Percentiles rank a stretch among this genome's conserved stretches.
These are phyloP conservation scores for Diacarnus erythraeanus DNA, from an alignment of 37 sponge, comb jelly and placozoan genomes.

Conservation along the genomic window DNA sequence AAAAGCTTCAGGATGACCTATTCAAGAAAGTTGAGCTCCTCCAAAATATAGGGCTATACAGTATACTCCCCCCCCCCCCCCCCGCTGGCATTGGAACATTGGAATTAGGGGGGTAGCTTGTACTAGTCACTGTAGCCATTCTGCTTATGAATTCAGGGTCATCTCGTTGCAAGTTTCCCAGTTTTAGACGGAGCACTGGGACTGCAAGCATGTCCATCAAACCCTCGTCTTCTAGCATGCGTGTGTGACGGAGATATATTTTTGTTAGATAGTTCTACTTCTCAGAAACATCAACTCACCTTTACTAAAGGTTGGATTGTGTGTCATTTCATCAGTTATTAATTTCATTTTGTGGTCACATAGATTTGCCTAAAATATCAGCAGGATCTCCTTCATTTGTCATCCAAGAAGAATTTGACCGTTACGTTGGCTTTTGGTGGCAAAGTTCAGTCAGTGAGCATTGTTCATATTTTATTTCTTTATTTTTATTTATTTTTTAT, in stretches of 20 bases:
- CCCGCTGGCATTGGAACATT: too few species aligned
- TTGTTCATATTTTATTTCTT: background rate
- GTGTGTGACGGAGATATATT: conserved; percentile 44
- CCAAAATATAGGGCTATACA: too few species aligned
- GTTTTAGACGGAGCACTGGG: conserved; percentile 27
- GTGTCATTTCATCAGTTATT: too few species aligned
- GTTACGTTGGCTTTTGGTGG: conserved; percentile 81
- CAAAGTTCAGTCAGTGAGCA: conserved; percentile 1
- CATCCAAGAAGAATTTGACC: conserved; percentile 78
- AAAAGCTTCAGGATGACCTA: too few species aligned
- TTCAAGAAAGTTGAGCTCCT: too few species aligned
- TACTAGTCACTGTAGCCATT: background rate
- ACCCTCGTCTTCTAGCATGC: conserved; percentile 24
- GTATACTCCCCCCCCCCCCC: too few species aligned
- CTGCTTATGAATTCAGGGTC: background rate
- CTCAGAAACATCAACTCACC: conserved; percentile 28
- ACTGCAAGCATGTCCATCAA: conserved; percentile 27
- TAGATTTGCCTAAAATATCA: background rate
- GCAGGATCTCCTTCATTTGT: conserved; percentile 29
- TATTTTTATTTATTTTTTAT: background rate
- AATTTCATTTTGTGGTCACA: too few species aligned
- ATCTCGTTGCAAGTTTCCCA: conserved; percentile 7
- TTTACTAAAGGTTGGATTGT: conserved; percentile 31
- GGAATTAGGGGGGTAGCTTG: too few species aligned
- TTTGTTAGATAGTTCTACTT: conserved; percentile 19